These are phyloP conservation scores for Biston stratarius DNA, from an alignment of 2,888 invertebrate genomes.

Conservation along the genomic window DNA sequence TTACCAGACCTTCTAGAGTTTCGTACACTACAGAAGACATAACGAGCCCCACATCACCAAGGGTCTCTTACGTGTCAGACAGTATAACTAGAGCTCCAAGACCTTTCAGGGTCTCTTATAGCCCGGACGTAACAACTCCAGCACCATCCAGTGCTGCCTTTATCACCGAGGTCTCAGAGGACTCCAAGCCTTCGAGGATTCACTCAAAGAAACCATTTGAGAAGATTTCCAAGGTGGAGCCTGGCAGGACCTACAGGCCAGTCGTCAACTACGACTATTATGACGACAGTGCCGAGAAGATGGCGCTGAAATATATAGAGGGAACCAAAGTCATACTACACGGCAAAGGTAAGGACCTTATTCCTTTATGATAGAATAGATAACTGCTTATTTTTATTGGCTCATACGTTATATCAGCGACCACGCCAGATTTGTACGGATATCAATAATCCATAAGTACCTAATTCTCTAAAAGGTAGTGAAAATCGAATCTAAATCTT, in stretches of 20 bases:
- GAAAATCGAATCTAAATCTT: too few relatives aligned
- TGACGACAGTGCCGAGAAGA: constrained; percentile 88
- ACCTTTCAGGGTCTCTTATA: constrained; percentile 8
- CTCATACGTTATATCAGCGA: too few relatives aligned
- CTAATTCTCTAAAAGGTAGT: too few relatives aligned
- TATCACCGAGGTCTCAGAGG: constrained; percentile 4
- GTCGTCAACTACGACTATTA: constrained; percentile 89
- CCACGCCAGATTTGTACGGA: too few relatives aligned
- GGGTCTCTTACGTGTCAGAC: neutral
- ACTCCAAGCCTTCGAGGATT: constrained; percentile 39
- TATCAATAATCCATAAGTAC: too few relatives aligned
- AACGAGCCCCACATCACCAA: constrained; percentile 1
- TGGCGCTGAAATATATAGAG: constrained; percentile 73
- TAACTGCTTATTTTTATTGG: too few relatives aligned
- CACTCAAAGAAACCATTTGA: constrained; percentile 66
- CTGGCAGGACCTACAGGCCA: constrained; percentile 65
- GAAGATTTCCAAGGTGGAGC: constrained; percentile 57
- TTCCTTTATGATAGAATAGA: too few relatives aligned
- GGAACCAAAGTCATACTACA: constrained; percentile 87
- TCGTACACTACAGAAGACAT: constrained; percentile 5
- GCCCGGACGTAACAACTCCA: constrained; percentile 4
- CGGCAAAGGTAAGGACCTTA: constrained; percentile 75
- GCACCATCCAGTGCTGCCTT: neutral
- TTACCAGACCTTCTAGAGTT: constrained; percentile 11
- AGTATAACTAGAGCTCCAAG: constrained; percentile 1